phyloP scores from a whole-genome alignment of 2,888 invertebrate species.

The Strigamia crassipes region DNA sequence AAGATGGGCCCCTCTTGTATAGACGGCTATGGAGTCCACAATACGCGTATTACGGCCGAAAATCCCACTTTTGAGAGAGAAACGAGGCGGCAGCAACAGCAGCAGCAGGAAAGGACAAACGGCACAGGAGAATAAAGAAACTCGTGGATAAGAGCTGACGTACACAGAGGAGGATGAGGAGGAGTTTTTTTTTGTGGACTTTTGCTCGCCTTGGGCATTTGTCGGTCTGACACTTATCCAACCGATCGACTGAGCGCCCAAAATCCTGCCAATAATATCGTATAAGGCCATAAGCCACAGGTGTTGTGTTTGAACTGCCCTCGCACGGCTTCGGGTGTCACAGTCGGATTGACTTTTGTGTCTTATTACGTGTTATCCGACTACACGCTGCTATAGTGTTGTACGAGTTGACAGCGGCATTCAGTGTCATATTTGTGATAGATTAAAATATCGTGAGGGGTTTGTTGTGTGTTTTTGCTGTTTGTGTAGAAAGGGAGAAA shows the following conservation, averaged over 20 bases:
- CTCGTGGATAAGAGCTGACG: conserved; percentile 39
- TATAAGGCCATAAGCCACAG: conserved; percentile 35
- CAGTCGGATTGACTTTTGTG: conserved; percentile 31
- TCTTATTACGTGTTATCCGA: neutral
- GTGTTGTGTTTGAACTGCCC: conserved; percentile 27
- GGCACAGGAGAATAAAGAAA: conserved; percentile 12
- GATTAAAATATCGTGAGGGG: conserved; percentile 1
- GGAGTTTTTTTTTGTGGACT: conserved; percentile 31
- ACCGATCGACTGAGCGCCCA: conserved; percentile 29
- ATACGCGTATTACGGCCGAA: conserved; percentile 40
- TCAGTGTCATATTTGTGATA: neutral
- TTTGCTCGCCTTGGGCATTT: conserved; percentile 33
- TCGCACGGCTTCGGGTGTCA: conserved; percentile 10
- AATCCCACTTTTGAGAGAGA: conserved; percentile 24
- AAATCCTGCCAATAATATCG: conserved; percentile 42
- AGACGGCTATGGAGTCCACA: conserved; percentile 39
- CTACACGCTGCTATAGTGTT: neutral
- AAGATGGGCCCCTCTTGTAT: conserved; percentile 38
- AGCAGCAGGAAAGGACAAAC: conserved; percentile 38
- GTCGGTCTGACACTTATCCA: conserved; percentile 40
- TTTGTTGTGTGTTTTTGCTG: neutral
- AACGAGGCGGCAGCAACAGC: conserved; percentile 30
- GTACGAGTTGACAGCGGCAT: neutral
- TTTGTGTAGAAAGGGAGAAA: neutral
- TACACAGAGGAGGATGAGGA: conserved; percentile 29